Evolutionary conservation across 2,113 vertebrate genomes (phyloP), one percentile per base, ranked within the genome.

Genomic region (Pygoscelis adeliae): DNA sequence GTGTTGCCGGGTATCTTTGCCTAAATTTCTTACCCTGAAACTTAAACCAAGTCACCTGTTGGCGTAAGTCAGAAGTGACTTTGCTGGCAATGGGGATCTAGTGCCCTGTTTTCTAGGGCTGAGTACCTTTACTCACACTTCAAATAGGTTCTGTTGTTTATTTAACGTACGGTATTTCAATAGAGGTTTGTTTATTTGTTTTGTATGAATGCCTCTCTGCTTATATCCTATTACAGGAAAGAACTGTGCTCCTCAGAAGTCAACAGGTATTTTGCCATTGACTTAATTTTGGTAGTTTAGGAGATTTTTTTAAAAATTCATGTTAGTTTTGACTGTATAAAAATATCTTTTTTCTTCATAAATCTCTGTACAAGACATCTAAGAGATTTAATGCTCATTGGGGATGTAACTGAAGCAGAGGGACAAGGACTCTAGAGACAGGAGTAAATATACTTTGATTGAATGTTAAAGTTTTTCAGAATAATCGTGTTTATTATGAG

Each of bases 21-120:
- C 94, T 96, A 80, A 86, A 74, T 90, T 93, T 96, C 87, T 90
- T 94, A 52, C 79, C 67, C 89, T 96, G 94, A 96, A 97, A 97
- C 82, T 69, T 87, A 89, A 96, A 89, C 91, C 91, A 89, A 85
- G 71, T 97, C 95, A 94, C 95, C 97, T 97, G 96, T 83, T 93
- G 59, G 82, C 34, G 0, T 90, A 95, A 96, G 93, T 97, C 89
- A 94, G 91, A 73, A 91, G 32, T 88, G 91, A 90, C 82, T 96
- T 80, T 77, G 62, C 94, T 95, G 63, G 89, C 87, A 38, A 66
- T 59, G 62, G 86, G 38, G 79, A 88, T 83, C 78, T 77, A 58
- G n/a, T 34, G 42, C 84, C 63, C 59, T 70, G 5, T 94, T 93
- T 86, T 95, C 79, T 91, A 46, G 55, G 62, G 71, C 29, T 83